Evolutionary conservation across 2,113 vertebrate genomes (phyloP).

Genomic region (Rattus rattus): DNA sequence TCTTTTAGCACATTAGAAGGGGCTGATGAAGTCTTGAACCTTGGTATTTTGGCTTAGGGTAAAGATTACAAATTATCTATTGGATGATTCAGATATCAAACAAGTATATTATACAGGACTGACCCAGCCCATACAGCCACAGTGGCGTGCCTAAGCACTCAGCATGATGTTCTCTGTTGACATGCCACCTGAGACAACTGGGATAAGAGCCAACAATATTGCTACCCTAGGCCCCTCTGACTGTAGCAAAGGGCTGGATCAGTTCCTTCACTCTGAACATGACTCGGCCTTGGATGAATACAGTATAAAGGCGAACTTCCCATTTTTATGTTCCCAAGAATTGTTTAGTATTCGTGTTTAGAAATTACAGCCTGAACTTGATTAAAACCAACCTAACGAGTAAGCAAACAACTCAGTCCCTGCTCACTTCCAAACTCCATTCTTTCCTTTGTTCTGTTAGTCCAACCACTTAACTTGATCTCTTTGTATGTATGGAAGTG

Average conservation of each 20-base stretch:
- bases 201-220: rapidly evolving
- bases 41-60: background rate
- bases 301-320: background rate
- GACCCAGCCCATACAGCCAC: rapidly evolving
- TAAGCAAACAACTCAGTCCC: background rate
- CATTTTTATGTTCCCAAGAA: rapidly evolving
- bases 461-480: background rate
- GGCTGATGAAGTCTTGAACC: background rate
- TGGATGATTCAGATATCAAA: background rate
- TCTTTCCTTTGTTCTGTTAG: background rate
- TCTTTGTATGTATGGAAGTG: background rate
- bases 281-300: background rate
- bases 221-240: background rate
- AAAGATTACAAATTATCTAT: background rate
- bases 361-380: background rate
- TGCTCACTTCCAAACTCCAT: background rate
- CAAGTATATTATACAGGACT: background rate
- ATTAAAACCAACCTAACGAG: background rate
- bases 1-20: background rate
- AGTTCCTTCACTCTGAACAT: background rate
- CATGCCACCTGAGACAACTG: background rate
- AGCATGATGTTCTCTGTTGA: background rate
- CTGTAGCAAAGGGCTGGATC: rapidly evolving
- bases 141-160: background rate
- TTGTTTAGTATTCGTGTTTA: background rate